Conservation (phyloP, 1,140 invertebrate genomes). For the Nautilus pompilius region DNA sequence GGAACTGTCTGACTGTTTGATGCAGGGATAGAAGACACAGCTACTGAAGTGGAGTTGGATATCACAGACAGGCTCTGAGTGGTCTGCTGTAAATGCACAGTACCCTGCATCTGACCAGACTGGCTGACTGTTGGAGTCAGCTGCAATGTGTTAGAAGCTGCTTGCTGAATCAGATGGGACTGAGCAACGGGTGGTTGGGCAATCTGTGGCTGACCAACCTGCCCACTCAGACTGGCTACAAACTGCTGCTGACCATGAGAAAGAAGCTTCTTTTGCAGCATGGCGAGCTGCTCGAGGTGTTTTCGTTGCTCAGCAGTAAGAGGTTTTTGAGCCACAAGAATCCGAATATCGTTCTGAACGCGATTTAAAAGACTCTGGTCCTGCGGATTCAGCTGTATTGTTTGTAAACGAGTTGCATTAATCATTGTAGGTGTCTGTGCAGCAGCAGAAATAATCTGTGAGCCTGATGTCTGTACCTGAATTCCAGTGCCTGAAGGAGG, state of each 20-base stretch:
- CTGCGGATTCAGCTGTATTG: slow-evolving; percentile 22
- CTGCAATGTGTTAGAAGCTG: not conserved
- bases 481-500: not conserved
- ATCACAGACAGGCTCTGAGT: too few species aligned
- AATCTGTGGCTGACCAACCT: slow-evolving; percentile 9
- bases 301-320: slow-evolving; percentile 21
- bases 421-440: slow-evolving; percentile 1
- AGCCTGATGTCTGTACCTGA: slow-evolving; percentile 3
- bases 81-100: too few species aligned
- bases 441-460: not conserved
- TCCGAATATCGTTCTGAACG: slow-evolving; percentile 27
- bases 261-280: slow-evolving; percentile 19
- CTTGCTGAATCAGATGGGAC: not conserved
- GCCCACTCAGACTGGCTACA: not conserved
- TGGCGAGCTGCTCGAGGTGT: slow-evolving; percentile 14
- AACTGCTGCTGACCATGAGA: slow-evolving; percentile 15
- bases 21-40: not conserved
- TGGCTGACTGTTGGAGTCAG: not conserved
- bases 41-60: not conserved
- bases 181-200: slow-evolving; percentile 4
- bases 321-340: slow-evolving; percentile 16
- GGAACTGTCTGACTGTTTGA: not conserved
- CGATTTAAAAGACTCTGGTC: slow-evolving; percentile 15
- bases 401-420: slow-evolving; percentile 11
- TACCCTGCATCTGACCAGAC: too few species aligned